Percentiles rank a stretch among this genome's conserved stretches.
These are phyloP conservation scores for Syrmaticus mikado DNA, from an alignment of 2,113 vertebrate species.

Conservation along the genomic window DNA sequence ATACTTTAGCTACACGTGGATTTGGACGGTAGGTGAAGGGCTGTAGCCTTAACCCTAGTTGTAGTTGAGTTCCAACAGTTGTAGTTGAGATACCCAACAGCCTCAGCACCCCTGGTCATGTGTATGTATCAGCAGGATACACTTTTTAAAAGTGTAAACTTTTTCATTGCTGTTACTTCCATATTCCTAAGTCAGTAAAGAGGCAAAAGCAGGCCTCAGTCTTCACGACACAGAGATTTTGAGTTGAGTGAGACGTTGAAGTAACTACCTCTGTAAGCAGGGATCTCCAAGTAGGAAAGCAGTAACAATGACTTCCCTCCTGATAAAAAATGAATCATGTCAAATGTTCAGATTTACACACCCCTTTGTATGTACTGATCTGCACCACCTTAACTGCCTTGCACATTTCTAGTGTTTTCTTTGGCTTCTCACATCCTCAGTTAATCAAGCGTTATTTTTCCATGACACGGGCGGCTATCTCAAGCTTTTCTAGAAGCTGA, in stretches of 20 bases:
- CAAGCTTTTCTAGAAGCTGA: background rate
- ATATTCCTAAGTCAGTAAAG: background rate
- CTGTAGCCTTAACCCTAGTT: conserved; percentile 56
- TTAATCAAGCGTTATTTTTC: conserved; percentile 21
- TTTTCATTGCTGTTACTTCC: background rate
- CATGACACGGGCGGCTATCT: background rate
- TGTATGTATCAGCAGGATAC: fast-evolving
- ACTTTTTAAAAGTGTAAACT: background rate
- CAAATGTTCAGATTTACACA: background rate
- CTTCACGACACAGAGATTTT: background rate
- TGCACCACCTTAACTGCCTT: background rate
- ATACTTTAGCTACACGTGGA: background rate
- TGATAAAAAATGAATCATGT: background rate
- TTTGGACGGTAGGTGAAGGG: conserved; percentile 4
- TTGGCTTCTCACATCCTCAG: conserved; percentile 5
- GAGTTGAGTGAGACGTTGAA: background rate
- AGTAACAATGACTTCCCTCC: background rate
- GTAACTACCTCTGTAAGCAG: fast-evolving
- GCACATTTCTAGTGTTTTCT: conserved; percentile 1
- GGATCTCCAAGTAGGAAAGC: background rate
- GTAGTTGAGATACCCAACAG: background rate
- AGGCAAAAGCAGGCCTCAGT: background rate
- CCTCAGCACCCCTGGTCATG: background rate
- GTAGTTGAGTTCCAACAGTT: background rate
- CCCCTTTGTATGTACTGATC: background rate